These are phyloP conservation scores for Nomada hirtipes DNA, from an alignment of 2,888 invertebrate species.

Conservation along the genomic window DNA sequence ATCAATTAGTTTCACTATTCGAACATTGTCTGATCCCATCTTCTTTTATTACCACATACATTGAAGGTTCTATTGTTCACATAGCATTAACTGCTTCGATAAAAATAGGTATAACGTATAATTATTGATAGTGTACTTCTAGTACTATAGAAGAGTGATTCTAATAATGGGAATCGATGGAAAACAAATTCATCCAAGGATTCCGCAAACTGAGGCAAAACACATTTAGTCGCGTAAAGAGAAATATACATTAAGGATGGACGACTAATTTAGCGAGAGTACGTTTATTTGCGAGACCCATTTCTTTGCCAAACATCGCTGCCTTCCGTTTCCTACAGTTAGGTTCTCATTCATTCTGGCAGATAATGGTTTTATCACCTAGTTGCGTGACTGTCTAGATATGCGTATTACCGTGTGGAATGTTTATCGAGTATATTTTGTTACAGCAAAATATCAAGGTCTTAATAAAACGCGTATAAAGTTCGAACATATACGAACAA, in stretches of 20 bases:
- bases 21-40: no score
- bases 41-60: no score
- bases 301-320: background rate
- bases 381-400: background rate
- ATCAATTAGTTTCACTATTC: no score
- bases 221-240: background rate
- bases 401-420: background rate
- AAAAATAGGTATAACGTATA: no score
- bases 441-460: no score
- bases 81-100: no score
- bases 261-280: constrained; percentile 6
- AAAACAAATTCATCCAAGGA: background rate
- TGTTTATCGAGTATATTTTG: no score
- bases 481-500: no score
- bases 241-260: constrained; percentile 4
- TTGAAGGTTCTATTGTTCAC: no score
- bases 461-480: no score
- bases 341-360: background rate
- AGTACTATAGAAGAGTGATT: no score
- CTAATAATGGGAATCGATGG: background rate
- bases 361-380: constrained; percentile 10
- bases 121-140: no score
- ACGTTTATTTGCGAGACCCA: background rate
- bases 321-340: background rate
- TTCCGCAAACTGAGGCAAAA: background rate